phyloP scores from a whole-genome alignment of 2,888 invertebrate species.

The Archips xylosteana region DNA sequence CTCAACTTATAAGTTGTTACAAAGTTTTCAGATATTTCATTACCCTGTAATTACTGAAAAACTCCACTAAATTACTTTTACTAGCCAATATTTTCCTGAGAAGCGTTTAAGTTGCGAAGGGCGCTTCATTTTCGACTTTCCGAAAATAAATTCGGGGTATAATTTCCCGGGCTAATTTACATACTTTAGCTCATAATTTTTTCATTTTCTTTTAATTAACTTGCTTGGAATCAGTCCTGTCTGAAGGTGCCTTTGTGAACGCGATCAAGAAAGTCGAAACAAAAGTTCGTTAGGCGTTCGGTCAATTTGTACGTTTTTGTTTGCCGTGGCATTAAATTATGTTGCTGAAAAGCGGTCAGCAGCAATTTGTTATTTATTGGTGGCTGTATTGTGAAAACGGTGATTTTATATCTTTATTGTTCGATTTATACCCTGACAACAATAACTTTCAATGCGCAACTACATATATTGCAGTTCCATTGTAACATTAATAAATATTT shows the following conservation, averaged over 20 bases:
- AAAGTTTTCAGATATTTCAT: conserved; percentile 13
- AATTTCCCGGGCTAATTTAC: conserved; percentile 65
- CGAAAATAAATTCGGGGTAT: conserved; percentile 48
- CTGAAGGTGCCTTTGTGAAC: conserved; percentile 32
- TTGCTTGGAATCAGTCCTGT: conserved; percentile 47
- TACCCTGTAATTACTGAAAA: conserved; percentile 9
- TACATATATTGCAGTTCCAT: background rate
- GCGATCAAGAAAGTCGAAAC: conserved; percentile 38
- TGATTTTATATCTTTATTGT: background rate
- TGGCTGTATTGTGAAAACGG: background rate
- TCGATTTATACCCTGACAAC: background rate
- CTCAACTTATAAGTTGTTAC: background rate
- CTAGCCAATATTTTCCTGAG: conserved; percentile 21
- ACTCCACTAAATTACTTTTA: conserved; percentile 19
- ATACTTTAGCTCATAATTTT: conserved; percentile 67
- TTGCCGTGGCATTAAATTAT: conserved; percentile 26
- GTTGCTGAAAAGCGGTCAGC: background rate
- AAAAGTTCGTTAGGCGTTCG: conserved; percentile 52
- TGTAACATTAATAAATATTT: background rate
- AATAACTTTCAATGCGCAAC: background rate
- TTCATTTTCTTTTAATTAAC: conserved; percentile 76
- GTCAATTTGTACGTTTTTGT: conserved; percentile 34
- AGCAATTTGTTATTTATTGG: conserved; percentile 9
- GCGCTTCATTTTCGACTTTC: conserved; percentile 38
- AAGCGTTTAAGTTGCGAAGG: conserved; percentile 11